Percentiles rank a stretch among this genome's conserved stretches.
These are phyloP conservation scores for Cremastobaeus sp. DNA, from an alignment of 2,888 invertebrate genomes.

Conservation along the genomic window DNA sequence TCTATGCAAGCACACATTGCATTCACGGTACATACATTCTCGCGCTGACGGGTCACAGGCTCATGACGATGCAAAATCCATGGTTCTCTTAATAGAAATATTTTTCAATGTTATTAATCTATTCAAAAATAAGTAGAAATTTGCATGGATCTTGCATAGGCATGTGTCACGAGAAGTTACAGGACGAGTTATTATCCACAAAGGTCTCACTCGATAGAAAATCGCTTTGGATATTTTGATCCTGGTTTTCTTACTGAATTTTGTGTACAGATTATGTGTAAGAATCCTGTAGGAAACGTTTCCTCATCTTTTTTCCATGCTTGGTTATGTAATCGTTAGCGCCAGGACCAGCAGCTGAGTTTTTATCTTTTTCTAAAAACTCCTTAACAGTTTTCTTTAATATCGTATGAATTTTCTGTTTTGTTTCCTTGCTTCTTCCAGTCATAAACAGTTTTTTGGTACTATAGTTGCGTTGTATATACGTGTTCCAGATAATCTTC, in stretches of 20 bases:
- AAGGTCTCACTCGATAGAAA: slow-evolving; percentile 30
- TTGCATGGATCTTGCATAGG: slow-evolving; percentile 22
- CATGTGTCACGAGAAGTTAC: slow-evolving; percentile 45
- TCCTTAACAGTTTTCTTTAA: slow-evolving; percentile 1
- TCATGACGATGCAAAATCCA: slow-evolving; percentile 23
- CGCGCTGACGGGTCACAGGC: slow-evolving; percentile 4
- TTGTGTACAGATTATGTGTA: slow-evolving; percentile 29
- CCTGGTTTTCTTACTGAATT: slow-evolving; percentile 21
- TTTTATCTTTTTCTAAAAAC: slow-evolving; percentile 47
- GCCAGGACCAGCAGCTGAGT: slow-evolving; percentile 43
- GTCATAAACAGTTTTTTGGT: background rate
- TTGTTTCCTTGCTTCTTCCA: slow-evolving; percentile 21
- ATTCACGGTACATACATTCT: slow-evolving; percentile 26
- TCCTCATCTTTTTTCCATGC: slow-evolving; percentile 31
- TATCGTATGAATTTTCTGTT: slow-evolving; percentile 4
- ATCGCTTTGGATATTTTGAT: slow-evolving; percentile 22
- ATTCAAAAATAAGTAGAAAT: slow-evolving; percentile 33
- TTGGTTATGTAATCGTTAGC: slow-evolving; percentile 31
- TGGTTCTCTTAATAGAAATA: background rate
- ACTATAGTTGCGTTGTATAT: slow-evolving; percentile 20
- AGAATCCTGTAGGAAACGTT: slow-evolving; percentile 36
- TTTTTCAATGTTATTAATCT: slow-evolving; percentile 24
- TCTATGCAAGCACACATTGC: slow-evolving; percentile 14
- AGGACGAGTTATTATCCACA: slow-evolving; percentile 43
- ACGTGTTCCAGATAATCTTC: slow-evolving; percentile 10